Conservation (phyloP, 2,888 invertebrate species). For the Pycnomerus fuliginosus region DNA sequence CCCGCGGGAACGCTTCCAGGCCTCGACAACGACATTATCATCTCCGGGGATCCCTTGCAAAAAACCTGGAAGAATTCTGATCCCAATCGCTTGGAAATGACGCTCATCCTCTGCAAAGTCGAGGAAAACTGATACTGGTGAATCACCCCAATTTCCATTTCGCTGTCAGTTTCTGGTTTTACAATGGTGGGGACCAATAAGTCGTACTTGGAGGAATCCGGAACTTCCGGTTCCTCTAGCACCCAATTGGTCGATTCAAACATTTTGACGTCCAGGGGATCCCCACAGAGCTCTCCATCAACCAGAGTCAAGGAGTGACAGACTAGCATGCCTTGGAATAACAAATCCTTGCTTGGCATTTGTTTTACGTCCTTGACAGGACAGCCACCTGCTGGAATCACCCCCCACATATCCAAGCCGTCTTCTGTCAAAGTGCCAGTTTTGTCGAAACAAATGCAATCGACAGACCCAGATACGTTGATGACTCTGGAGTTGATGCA, state of each 20-base stretch:
- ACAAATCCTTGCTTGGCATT: slow-evolving; percentile 29
- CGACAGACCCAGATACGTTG: slow-evolving; percentile 87
- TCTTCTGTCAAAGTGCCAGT: slow-evolving; percentile 97
- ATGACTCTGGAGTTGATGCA: slow-evolving; percentile 93
- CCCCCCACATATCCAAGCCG: slow-evolving; percentile 94
- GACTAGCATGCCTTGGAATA: slow-evolving; percentile 78
- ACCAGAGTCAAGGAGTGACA: slow-evolving; percentile 92
- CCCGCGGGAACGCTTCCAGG: slow-evolving; percentile 76
- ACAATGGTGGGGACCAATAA: slow-evolving; percentile 81
- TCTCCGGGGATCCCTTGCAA: slow-evolving; percentile 93
- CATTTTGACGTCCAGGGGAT: slow-evolving; percentile 92
- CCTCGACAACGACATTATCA: slow-evolving; percentile 73
- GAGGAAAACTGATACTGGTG: slow-evolving; percentile 81
- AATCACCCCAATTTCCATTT: slow-evolving; percentile 59
- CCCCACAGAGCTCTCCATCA: slow-evolving; percentile 81
- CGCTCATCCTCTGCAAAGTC: slow-evolving; percentile 84
- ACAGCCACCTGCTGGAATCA: slow-evolving; percentile 60
- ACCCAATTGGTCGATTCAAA: slow-evolving; percentile 92
- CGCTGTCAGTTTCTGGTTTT: slow-evolving; percentile 52
- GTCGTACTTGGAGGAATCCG: slow-evolving; percentile 78
- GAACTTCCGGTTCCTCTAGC: slow-evolving; percentile 75
- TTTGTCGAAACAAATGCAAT: slow-evolving; percentile 92
- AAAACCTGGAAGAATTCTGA: slow-evolving; percentile 75
- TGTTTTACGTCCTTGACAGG: slow-evolving; percentile 36
- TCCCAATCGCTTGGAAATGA: slow-evolving; percentile 69